phyloP scores from a whole-genome alignment of 30 jellyfish, hydroid and myxozoan species.

The Sanderia malayensis region DNA sequence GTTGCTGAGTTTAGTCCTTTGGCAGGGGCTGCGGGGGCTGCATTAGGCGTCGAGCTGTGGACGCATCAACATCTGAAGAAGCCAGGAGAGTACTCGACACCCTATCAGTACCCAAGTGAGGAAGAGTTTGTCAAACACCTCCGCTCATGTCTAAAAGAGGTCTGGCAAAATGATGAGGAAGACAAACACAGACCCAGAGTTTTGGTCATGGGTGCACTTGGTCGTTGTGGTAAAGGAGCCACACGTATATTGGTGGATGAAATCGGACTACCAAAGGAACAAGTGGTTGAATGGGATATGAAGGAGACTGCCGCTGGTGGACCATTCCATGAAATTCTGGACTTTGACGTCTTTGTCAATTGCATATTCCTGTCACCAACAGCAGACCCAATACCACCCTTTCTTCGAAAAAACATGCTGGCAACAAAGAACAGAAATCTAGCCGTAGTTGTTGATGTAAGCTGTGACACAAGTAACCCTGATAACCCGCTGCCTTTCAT shows the following conservation, averaged over 20 bases:
- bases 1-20: conserved; percentile 72
- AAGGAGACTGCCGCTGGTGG: conserved; percentile 64
- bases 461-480: conserved; percentile 74
- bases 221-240: conserved; percentile 80
- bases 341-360: conserved; percentile 58
- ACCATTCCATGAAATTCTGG: conserved; percentile 54
- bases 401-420: conserved; percentile 34
- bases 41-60: conserved; percentile 69
- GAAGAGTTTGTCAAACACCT: conserved; percentile 41
- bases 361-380: conserved; percentile 36
- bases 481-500: conserved; percentile 62
- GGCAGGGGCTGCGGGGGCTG: conserved; percentile 77
- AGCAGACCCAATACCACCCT: conserved; percentile 38
- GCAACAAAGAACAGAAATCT: conserved; percentile 24
- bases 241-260: conserved; percentile 29
- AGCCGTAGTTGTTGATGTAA: conserved; percentile 69
- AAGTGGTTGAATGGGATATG: conserved; percentile 51
- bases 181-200: conserved; percentile 36
- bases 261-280: conserved; percentile 50
- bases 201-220: conserved; percentile 69
- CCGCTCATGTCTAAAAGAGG: conserved; percentile 32
- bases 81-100: conserved; percentile 26
- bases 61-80: conserved; percentile 14
- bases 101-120: conserved; percentile 31
- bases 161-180: conserved; percentile 11